Percentiles rank a stretch among this genome's conserved stretches.
phyloP scores from a whole-genome alignment of 2,113 vertebrate genomes.

The Phylloscopus whistleri region DNA sequence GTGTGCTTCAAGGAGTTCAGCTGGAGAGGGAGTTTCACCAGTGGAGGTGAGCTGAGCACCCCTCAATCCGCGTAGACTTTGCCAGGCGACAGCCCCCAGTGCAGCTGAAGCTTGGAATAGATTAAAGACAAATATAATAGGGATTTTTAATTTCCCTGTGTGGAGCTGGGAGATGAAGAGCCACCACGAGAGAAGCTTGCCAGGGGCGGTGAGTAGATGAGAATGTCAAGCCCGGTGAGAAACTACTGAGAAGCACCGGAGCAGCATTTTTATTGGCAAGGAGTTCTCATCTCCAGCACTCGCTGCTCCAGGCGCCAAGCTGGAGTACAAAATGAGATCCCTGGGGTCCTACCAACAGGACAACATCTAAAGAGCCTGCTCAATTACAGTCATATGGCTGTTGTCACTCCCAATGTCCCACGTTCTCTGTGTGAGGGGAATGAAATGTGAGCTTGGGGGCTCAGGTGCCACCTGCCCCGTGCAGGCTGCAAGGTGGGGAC shows the following conservation, averaged over 20 bases:
- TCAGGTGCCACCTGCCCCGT: accelerated
- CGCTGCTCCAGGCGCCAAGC: background rate
- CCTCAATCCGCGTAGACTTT: background rate
- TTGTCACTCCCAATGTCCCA: background rate
- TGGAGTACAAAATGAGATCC: slow-evolving; percentile 49
- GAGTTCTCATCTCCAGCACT: slow-evolving; percentile 17
- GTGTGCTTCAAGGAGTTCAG: background rate
- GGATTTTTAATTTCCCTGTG: slow-evolving; percentile 58
- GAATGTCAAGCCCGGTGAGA: slow-evolving; percentile 63
- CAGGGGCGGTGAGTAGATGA: slow-evolving; percentile 52
- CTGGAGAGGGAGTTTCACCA: background rate
- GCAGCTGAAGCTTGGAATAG: background rate
- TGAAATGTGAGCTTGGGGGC: background rate
- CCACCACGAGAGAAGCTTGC: slow-evolving; percentile 32
- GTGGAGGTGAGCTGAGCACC: background rate
- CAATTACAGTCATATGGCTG: background rate
- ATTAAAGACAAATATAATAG: slow-evolving; percentile 53
- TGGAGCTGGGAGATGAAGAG: slow-evolving; percentile 52
- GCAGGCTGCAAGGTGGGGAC: background rate
- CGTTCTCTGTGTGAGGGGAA: background rate
- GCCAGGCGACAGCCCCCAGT: background rate
- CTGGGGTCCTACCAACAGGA: slow-evolving; percentile 33
- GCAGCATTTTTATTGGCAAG: slow-evolving; percentile 7
- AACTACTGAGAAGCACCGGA: slow-evolving; percentile 34
- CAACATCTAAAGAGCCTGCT: slow-evolving; percentile 30